Base-by-base conservation (phyloP, 2,797 vertebrate species). In the Parotocinclus haroldoi region DNA sequence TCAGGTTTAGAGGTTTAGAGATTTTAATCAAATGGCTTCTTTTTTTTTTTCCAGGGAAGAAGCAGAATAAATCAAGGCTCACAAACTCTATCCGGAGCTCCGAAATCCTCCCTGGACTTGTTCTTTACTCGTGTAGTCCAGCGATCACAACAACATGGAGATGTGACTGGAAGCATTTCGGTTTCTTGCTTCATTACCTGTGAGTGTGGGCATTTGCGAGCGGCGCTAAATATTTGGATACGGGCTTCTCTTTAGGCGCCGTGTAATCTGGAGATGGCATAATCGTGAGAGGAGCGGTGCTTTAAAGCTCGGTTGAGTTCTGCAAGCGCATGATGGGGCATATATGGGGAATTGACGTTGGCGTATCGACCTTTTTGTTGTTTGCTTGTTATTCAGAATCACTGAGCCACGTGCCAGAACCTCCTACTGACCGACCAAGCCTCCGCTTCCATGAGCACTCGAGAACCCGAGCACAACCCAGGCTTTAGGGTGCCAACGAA, bases 1-100 rank as follows among this genome's bases (percentile, higher is more conserved):
- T 16, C 49, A 17, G 56, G 56, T 67, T 67, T 67, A 67, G 11
- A 45, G n/a, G n/a, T n/a, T n/a, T n/a, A n/a, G 56, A 59, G 65
- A 44, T 67, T 58, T 58, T n/a, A 45, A 59, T 52, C 48, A 50
- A 59, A 58, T 2, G 65, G 11, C 61, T 63, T 63, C 19, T 45
- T 42, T 18, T 52, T 63, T 63, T 39, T 45, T 42, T 18, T 52
- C 27, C 9, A 4, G 7, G 17, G 44, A 17, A 50, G 38, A 13
- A 44, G 57, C 14, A 38, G 65, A 67, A 67, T 58, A 51, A 37
- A 67, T 44, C 17, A 9, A n/a, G 10, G 13, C 38, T 66, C 19
- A 17, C 19, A 55, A 55, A 10, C 39, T 1, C 17, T 27, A 36
- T 42, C 50, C 16, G 8, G 46, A 27, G 39, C 50, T 27, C 49